Evolutionary conservation across 2,113 vertebrate genomes (phyloP), one percentile per base, ranked within the genome.

Genomic region (Xenotilapia leptura): DNA sequence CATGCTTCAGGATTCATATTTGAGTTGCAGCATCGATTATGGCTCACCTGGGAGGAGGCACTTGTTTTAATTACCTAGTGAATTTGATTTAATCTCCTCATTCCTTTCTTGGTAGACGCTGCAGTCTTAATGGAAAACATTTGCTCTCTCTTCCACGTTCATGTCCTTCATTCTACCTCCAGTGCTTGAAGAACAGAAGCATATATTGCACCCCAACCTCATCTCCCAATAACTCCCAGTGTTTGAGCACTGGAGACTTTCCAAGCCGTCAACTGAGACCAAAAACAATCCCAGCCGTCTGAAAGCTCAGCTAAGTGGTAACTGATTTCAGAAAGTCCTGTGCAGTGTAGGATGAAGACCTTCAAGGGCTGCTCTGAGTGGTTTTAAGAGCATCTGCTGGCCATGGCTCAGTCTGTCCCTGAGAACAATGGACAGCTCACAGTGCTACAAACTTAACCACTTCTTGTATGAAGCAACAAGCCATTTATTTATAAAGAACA

Each of bases 341-440:
- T 9, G 7, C 23, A 28, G 55, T 58, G 55, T 9, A 28, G 55
- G 55, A 58, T 14, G 23, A 58, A 49, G 47, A 49, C 47, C 17
- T 19, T 49, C 47, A 49, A 49, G 4, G 17, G 17, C 1, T 49
- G 47, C 47, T 51, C 3, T 51, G 47, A 51, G 17, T 19, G 47
- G 47, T 51, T 51, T 51, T 51, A 51, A 51, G 47, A 51, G 47
- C 47, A 0, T 19, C 47, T 51, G 47, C 47, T 51, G 47, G 47
- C 47, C 47, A 56, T 58, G 55, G 55, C 23, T 58, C 23, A 58
- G 55, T 58, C 55, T 28, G 23, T 28, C 55, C 28, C 55, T 56
- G 13, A 58, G 0, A 0, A 28, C 55, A 58, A 28, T 58, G 23
- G 0, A 28, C 55, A 58, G 23, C 55, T 58, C 55, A 28, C 23